Evolutionary conservation across 2,888 invertebrate species (phyloP), one percentile per base, ranked within the genome.

Genomic region (Chymomyza amoena): DNA sequence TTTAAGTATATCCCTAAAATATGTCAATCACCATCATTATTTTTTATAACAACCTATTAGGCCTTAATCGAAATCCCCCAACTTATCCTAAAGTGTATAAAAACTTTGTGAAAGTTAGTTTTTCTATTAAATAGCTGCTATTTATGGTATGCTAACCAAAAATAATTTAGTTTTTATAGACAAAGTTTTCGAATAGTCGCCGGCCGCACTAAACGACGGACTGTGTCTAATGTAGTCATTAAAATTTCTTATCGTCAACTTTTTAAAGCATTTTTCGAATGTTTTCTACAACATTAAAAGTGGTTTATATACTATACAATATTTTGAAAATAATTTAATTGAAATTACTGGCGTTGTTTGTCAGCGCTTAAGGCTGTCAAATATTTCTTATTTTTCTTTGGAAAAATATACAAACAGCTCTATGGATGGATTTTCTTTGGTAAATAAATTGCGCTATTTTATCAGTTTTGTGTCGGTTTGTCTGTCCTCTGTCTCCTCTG

Each of bases 201-300:
- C 13, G 1, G 2, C 1, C 59, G 32, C n/a, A n/a, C n/a, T n/a
- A n/a, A n/a, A n/a, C 2, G 3, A 20, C 3, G 20, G 25, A 25
- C 25, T 25, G 25, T 70, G 66, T 50, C 84, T 77, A 81, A 86
- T 83, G 81, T 67, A 84, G 76, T 66, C 84, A 84, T 83, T 72
- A 84, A 66, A 51, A 45, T 10, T 60, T 66, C 71, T 84, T 84
- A 84, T 84, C 81, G 62, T 57, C 54, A 63, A 65, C 13, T 61
- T 61, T 68, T 74, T 66, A 45, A 45, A 45, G 54, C 16, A 54
- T 20, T 54, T 16, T n/a, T 54, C 16, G 6, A 20, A 54, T 20
- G 7, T 54, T 54, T 54, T 20, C 18, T 7, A 15, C 0, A 20
- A n/a, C 54, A 54, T 54, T 54, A 54, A 18, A 54, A 54, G 54